These are phyloP conservation scores for Lepetodrilus schrolli DNA, from an alignment of 2,888 invertebrate species.

Conservation along the genomic window DNA sequence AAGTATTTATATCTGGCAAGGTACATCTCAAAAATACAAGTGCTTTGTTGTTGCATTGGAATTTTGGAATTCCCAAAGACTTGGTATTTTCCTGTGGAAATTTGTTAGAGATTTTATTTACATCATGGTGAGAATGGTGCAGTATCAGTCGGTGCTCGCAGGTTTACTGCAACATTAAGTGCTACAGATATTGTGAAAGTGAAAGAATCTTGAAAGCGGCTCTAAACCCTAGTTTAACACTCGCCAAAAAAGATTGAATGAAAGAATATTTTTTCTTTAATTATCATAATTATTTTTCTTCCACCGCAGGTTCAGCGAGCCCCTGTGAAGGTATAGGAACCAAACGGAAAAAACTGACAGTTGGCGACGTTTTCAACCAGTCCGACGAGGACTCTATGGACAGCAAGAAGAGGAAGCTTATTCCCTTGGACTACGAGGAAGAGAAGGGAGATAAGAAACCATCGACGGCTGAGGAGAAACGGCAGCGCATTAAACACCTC, in stretches of 20 bases:
- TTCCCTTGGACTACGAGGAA: constrained; percentile 70
- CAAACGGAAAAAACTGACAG: constrained; percentile 83
- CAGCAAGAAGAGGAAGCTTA: constrained; percentile 84
- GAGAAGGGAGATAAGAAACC: constrained; percentile 64
- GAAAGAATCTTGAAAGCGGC: not conserved
- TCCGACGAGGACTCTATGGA: constrained; percentile 80
- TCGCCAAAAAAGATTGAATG: not conserved
- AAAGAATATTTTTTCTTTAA: not conserved
- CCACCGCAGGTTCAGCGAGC: constrained; percentile 32
- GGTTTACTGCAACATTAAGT: too few species aligned
- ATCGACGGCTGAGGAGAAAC: constrained; percentile 87
- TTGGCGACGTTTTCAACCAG: constrained; percentile 89
- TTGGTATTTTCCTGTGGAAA: too few species aligned
- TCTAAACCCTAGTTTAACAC: not conserved
- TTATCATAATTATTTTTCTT: not conserved
- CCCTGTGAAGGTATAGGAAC: constrained; percentile 45
- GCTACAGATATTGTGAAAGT: too few species aligned
- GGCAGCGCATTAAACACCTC: constrained; percentile 95
- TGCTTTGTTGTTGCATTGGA: too few species aligned
- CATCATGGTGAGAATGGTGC: too few species aligned
- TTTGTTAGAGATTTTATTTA: too few species aligned
- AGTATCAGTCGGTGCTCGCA: too few species aligned
- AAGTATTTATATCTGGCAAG: too few species aligned
- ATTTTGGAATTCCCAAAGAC: too few species aligned
- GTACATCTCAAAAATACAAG: too few species aligned